Conservation (phyloP, 2,113 vertebrate genomes). For the Cochlearius cochlearius region DNA sequence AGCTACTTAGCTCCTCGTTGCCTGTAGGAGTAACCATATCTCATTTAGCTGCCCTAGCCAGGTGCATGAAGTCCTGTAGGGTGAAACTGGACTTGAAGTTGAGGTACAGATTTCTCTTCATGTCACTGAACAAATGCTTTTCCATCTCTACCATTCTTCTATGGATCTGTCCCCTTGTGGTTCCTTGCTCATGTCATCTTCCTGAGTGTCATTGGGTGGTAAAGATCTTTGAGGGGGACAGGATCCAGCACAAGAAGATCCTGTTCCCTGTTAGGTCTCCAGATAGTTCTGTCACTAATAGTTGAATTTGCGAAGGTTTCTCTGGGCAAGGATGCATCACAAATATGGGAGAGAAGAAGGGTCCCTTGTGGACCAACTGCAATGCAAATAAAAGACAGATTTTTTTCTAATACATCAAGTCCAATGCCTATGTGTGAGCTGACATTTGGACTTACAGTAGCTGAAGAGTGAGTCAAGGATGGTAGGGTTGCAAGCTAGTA, state of each 20-base stretch:
- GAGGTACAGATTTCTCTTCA: not conserved
- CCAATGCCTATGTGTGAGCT: not conserved
- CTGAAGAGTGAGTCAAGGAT: not conserved
- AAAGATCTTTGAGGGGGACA: not conserved
- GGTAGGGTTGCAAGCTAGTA: fast-evolving
- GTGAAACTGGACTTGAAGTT: not conserved
- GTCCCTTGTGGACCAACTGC: not conserved
- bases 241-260: not conserved
- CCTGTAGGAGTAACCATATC: not conserved
- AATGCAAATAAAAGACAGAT: not conserved
- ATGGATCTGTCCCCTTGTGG: not conserved
- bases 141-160: not conserved
- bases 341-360: not conserved
- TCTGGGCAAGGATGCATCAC: not conserved
- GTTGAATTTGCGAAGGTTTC: not conserved
- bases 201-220: fast-evolving
- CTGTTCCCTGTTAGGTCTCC: not conserved
- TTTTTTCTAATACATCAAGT: not conserved
- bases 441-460: not conserved
- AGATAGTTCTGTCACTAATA: not conserved
- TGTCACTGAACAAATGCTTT: fast-evolving
- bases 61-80: fast-evolving
- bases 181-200: not conserved
- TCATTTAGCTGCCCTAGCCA: not conserved
- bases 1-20: not conserved